Conservation (phyloP, 2,797 vertebrate genomes). For the Xenopus petersii region DNA sequence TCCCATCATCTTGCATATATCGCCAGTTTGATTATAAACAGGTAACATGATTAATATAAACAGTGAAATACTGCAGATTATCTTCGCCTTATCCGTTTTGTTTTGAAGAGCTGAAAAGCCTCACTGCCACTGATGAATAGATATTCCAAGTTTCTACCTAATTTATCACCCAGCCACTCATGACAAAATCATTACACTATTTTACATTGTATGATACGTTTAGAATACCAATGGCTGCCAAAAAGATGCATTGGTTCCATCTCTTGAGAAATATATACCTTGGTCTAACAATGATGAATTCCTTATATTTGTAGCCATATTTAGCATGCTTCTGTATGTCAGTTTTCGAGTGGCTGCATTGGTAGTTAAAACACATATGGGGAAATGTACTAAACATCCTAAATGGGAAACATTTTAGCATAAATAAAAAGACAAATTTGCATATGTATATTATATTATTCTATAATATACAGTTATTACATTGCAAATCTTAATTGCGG, state of each 20-base stretch:
- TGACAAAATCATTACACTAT: slow-evolving; percentile 43
- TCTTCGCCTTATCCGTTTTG: slow-evolving; percentile 23
- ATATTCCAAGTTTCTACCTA: slow-evolving; percentile 18
- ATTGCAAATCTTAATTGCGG: no score
- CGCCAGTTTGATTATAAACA: slow-evolving; percentile 9
- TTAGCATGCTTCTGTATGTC: no score
- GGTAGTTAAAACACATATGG: no score
- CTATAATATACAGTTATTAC: no score
- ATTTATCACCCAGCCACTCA: slow-evolving; percentile 30
- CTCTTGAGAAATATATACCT: no score
- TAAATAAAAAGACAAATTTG: no score
- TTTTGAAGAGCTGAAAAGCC: slow-evolving; percentile 20
- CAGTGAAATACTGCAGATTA: slow-evolving; percentile 27
- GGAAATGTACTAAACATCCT: no score
- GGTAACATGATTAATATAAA: slow-evolving; percentile 34
- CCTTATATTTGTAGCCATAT: no score
- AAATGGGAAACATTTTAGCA: no score
- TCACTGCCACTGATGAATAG: slow-evolving; percentile 30
- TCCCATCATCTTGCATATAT: slow-evolving; percentile 26
- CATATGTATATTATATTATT: no score
- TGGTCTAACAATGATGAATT: no score
- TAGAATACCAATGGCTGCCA: slow-evolving; percentile 29
- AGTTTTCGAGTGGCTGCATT: no score
- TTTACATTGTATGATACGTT: slow-evolving; percentile 18
- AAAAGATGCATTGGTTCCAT: neutral